These are phyloP conservation scores for Datnioides undecimradiatus DNA, from an alignment of 2,113 vertebrate genomes.

Conservation along the genomic window DNA sequence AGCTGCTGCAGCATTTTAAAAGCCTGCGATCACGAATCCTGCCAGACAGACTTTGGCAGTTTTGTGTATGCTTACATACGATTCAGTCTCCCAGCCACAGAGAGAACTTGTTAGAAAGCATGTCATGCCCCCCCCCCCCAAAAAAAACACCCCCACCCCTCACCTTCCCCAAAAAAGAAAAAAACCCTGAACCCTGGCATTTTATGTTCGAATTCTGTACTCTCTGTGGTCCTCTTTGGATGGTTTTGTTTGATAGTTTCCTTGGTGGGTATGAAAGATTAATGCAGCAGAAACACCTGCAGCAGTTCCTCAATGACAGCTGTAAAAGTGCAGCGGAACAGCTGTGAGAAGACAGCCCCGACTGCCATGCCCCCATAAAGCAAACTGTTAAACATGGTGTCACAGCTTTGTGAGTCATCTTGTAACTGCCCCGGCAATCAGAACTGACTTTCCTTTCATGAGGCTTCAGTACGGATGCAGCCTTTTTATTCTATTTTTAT, in stretches of 20 bases:
- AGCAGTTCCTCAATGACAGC: conserved; percentile 82
- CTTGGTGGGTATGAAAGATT: conserved; percentile 80
- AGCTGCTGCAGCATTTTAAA: conserved; percentile 31
- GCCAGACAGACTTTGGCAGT: conserved; percentile 1
- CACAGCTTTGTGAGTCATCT: conserved; percentile 63
- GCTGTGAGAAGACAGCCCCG: conserved; percentile 64
- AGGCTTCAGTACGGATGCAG: conserved; percentile 11
- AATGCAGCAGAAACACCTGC: conserved; percentile 81
- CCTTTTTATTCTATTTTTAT: neutral
- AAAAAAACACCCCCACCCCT: too few relatives aligned
- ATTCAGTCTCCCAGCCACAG: conserved; percentile 35
- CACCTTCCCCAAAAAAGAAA: too few relatives aligned
- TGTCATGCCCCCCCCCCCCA: conserved; percentile 6
- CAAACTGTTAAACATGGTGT: conserved; percentile 61
- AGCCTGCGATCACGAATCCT: conserved; percentile 20
- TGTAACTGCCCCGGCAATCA: conserved; percentile 55
- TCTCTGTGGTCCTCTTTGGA: conserved; percentile 73
- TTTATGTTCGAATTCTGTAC: conserved; percentile 52
- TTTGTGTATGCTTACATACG: conserved; percentile 28
- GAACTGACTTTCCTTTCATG: conserved; percentile 42
- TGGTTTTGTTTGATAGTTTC: conserved; percentile 77
- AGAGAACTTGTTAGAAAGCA: conserved; percentile 71
- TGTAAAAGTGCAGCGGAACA: conserved; percentile 73
- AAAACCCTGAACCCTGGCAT: conserved; percentile 59
- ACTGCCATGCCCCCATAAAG: conserved; percentile 59